Evolutionary conservation across 2,113 vertebrate species (phyloP), one percentile per base, ranked within the genome.

Genomic region (Camelus dromedarius): DNA sequence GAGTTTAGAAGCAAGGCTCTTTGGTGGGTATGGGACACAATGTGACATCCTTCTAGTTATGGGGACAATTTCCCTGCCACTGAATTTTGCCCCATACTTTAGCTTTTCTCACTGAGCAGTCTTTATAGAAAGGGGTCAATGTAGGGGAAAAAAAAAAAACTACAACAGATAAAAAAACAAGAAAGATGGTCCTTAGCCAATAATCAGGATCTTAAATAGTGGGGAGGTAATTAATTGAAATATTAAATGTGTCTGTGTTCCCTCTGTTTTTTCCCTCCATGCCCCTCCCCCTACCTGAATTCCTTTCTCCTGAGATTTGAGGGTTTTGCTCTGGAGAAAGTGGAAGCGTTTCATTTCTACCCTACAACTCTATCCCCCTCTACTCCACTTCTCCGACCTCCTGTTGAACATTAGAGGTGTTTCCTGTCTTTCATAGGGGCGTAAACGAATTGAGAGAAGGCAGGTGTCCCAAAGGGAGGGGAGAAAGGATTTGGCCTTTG

Each of bases 401-500:
- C 35, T 56, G 8, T 42, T 58, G 52, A 62, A 97, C 20, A 2
- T 24, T 46, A 24, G 32, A 42, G n/a, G 22, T 13, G 30, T 22
- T 86, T 82, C n/a, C 46, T 93, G 5, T 72, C 10, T 94, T 73
- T 83, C 32, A 48, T 11, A 84, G 48, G 22, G 16, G 19, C 15
- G 50, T 82, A 50, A 73, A 80, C 58, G 30, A 86, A 72, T n/a
- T 73, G 12, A 84, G 82, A 66, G 50, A 73, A 52, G 6, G 32
- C 28, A 50, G 22, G 50, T 56, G 7, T 64, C 32, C 30, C 54
- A 1, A 92, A 69, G n/a, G 15, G 69, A 82, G 4, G 6, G 6
- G 66, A 91, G 35, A 73, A 94, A 83, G 11, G 10, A 87, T 26
- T 87, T 94, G n/a, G 10, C 50, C 19, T 95, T 75, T n/a, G 54